Percentiles rank a stretch among this genome's conserved stretches.
Conservation (phyloP, 2,888 invertebrate genomes). For the Rhagium mordax region DNA sequence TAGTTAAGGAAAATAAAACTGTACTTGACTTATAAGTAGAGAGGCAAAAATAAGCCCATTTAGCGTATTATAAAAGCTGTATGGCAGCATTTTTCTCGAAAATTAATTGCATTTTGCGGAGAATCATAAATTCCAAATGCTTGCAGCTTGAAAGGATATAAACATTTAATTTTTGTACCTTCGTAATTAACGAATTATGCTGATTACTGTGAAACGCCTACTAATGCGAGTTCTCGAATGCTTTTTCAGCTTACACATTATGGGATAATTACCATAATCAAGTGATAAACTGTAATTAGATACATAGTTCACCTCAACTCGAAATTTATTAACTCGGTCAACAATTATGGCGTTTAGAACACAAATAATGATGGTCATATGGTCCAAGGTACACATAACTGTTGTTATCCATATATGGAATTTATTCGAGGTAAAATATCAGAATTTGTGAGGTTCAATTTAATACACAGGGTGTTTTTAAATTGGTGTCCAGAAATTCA, state of each 20-base stretch:
- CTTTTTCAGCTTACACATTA: not conserved
- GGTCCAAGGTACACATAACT: no score
- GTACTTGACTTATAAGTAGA: not conserved
- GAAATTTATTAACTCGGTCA: not conserved
- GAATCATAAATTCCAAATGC: constrained; percentile 3
- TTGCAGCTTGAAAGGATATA: not conserved
- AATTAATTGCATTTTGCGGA: constrained; percentile 7
- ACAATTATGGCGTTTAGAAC: not conserved
- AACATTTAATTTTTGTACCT: not conserved
- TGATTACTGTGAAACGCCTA: not conserved
- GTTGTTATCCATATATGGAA: no score
- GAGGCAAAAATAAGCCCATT: not conserved
- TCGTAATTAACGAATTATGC: constrained; percentile 14
- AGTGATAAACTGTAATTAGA: not conserved
- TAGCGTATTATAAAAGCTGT: constrained; percentile 3
- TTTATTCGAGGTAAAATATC: no score
- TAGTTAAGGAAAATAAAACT: no score
- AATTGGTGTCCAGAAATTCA: no score
- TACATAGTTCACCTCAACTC: not conserved
- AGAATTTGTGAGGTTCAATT: no score
- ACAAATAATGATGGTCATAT: not conserved
- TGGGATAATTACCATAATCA: not conserved
- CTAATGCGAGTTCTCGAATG: not conserved
- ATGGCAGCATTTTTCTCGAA: not conserved
- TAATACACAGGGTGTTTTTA: no score